Conservation (phyloP, 2,113 vertebrate species). For the Dromas ardeola region DNA sequence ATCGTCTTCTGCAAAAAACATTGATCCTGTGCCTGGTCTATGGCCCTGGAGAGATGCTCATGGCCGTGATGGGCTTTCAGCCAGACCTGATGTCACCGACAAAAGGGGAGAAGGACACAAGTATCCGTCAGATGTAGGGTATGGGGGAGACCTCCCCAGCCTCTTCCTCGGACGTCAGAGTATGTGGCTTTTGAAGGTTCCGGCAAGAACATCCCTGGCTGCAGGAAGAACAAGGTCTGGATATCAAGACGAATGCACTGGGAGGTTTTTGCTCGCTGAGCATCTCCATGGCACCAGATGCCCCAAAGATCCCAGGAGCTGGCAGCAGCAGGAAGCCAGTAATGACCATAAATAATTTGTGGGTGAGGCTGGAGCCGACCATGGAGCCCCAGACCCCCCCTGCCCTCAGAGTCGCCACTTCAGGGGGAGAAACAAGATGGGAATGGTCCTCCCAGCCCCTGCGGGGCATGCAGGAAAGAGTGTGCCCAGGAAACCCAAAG, state of each 20-base stretch:
- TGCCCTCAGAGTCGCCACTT: background rate
- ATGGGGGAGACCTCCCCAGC: background rate
- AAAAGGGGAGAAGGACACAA: background rate
- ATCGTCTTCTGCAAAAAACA: background rate
- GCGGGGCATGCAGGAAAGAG: rapidly evolving
- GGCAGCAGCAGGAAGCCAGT: background rate
- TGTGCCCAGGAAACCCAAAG: background rate
- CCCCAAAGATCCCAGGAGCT: background rate
- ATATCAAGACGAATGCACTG: background rate
- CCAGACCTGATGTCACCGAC: background rate
- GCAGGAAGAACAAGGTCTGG: background rate
- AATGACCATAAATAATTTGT: background rate
- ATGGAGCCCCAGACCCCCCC: background rate
- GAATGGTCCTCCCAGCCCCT: background rate
- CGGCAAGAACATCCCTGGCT: background rate
- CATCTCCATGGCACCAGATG: background rate
- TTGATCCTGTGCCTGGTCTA: background rate
- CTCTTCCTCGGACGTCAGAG: background rate
- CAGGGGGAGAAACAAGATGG: background rate
- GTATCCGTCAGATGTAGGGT: background rate
- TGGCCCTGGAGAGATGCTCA: background rate
- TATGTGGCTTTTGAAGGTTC: background rate
- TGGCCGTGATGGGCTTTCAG: background rate
- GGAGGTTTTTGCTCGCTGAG: background rate
- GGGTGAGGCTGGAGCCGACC: background rate